phyloP scores from a whole-genome alignment of 2,113 vertebrate genomes.

The Notothenia rossii region DNA sequence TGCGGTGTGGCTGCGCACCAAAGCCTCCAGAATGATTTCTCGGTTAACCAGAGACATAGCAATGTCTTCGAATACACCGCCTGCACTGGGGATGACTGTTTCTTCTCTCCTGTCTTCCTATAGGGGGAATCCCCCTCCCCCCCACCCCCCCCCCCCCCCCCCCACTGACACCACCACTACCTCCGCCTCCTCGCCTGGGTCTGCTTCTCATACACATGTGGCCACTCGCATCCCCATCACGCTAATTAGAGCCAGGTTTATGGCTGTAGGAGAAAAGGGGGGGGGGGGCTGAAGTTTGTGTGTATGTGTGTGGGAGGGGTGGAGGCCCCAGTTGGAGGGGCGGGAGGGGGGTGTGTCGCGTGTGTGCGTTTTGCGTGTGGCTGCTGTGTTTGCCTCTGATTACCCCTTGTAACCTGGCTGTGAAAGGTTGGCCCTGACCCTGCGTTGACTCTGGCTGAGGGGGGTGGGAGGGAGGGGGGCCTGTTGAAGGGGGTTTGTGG shows the following conservation, averaged over 20 bases:
- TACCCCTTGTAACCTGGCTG: slow-evolving; percentile 84
- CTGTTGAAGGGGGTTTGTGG: not conserved
- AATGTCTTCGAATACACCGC: slow-evolving; percentile 59
- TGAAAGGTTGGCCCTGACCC: slow-evolving; percentile 85
- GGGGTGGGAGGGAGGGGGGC: slow-evolving; percentile 25
- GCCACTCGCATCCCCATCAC: slow-evolving; percentile 79
- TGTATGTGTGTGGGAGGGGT: slow-evolving; percentile 47
- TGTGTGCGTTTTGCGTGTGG: slow-evolving; percentile 84
- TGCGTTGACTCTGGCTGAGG: slow-evolving; percentile 75
- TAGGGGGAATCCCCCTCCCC: slow-evolving; percentile 46
- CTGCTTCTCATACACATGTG: slow-evolving; percentile 73
- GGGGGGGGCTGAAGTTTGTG: slow-evolving; percentile 22
- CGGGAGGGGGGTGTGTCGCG: slow-evolving; percentile 50
- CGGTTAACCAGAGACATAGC: slow-evolving; percentile 76
- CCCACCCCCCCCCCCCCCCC: slow-evolving; percentile 20
- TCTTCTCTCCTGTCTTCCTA: slow-evolving; percentile 54
- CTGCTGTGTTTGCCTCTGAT: slow-evolving; percentile 85
- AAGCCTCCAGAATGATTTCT: slow-evolving; percentile 71
- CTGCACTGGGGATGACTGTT: slow-evolving; percentile 66
- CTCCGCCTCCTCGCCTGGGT: slow-evolving; percentile 43
- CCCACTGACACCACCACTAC: slow-evolving; percentile 21
- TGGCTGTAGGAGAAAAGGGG: slow-evolving; percentile 47
- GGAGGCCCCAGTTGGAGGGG: slow-evolving; percentile 15
- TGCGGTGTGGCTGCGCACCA: slow-evolving; percentile 68
- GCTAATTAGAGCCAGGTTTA: slow-evolving; percentile 87